Conservation (phyloP, 2,113 vertebrate species). For the Saccopteryx bilineata region DNA sequence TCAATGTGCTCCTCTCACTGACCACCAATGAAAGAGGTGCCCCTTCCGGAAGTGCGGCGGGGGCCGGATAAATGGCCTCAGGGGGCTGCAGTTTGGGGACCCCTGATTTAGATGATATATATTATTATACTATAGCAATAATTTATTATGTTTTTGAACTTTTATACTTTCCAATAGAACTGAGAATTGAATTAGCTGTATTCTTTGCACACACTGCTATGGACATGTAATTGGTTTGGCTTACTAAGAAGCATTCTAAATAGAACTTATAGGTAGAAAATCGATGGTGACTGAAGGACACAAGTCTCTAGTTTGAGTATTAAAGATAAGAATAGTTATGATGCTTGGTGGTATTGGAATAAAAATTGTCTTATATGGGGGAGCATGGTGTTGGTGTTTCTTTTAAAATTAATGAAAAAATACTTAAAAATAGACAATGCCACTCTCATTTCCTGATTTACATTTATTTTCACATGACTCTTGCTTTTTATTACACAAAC, state of each 20-base stretch:
- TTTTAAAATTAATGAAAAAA: slow-evolving; percentile 50
- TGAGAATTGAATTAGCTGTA: background rate
- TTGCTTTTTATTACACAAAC: slow-evolving; percentile 34
- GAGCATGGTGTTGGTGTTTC: background rate
- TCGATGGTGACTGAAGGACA: background rate
- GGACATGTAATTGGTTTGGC: background rate
- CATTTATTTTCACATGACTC: background rate
- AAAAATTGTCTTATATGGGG: background rate
- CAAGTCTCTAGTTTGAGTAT: background rate
- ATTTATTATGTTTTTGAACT: background rate
- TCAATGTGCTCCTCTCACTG: no score
- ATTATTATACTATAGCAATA: slow-evolving; percentile 13
- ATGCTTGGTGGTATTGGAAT: background rate
- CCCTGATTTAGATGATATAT: background rate
- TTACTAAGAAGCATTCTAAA: background rate
- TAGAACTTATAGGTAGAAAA: background rate
- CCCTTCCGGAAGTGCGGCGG: no score
- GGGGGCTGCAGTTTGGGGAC: no score
- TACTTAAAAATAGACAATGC: background rate
- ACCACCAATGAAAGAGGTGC: no score
- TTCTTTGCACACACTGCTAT: background rate
- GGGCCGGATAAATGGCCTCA: no score
- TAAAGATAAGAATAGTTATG: background rate
- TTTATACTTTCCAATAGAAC: background rate
- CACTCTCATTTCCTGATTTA: background rate